Evolutionary conservation across 37 sponge, comb jelly and placozoan species (phyloP).

Genomic region (Theonella swinhoei): DNA sequence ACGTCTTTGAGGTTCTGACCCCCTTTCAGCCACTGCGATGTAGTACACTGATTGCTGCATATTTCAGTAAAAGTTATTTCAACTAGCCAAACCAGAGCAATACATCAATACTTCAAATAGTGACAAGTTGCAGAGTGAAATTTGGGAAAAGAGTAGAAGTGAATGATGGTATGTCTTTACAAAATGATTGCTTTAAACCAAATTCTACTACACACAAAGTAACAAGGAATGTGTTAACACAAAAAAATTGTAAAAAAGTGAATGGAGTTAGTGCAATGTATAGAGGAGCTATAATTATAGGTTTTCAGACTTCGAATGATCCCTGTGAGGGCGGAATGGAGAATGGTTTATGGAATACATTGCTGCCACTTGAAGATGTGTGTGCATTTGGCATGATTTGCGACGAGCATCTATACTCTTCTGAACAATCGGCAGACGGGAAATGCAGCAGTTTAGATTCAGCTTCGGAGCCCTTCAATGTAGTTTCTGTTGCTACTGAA

Average conservation of each 20-base stretch:
- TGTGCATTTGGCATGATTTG: background rate
- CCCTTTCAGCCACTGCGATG: no score
- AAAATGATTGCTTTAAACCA: background rate
- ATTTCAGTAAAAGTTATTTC: no score
- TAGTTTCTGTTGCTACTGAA: conserved; percentile 26
- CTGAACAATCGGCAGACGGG: conserved; percentile 67
- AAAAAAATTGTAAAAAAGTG: no score
- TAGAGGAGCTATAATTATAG: no score
- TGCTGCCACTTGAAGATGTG: background rate
- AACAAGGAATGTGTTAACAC: no score
- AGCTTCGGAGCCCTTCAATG: background rate
- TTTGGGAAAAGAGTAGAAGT: background rate
- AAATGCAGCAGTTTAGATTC: conserved; percentile 13
- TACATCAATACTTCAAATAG: no score
- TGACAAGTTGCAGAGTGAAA: no score
- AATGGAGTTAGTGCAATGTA: no score
- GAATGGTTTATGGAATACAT: background rate
- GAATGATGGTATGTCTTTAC: background rate
- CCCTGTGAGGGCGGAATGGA: background rate
- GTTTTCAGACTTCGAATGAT: background rate
- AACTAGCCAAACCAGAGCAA: no score
- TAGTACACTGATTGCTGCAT: no score
- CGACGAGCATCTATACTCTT: conserved; percentile 16
- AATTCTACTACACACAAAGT: background rate
- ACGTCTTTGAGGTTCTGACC: no score